Evolutionary conservation across 2,797 vertebrate species (phyloP).

Genomic region (Alcedo atthis): DNA sequence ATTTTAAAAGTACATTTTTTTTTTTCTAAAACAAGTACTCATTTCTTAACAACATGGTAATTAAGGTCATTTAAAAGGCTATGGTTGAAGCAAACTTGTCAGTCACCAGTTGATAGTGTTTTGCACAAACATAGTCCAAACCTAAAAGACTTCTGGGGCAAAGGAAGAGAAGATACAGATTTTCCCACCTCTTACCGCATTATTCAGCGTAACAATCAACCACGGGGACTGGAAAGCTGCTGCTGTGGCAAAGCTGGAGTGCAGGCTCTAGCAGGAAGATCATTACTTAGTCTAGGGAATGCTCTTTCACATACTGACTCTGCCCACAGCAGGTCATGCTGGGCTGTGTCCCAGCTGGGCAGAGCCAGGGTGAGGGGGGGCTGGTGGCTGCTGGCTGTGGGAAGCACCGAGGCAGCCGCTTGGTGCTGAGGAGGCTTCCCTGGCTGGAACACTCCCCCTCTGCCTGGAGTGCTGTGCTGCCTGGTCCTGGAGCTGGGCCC

Average conservation of each 20-base stretch:
- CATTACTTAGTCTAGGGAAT: neutral
- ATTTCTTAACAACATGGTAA: constrained; percentile 76
- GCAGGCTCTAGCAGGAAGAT: constrained; percentile 70
- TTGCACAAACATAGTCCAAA: constrained; percentile 72
- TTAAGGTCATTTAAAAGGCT: constrained; percentile 76
- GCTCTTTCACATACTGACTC: neutral
- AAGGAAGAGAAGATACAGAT: constrained; percentile 44
- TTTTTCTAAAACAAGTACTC: constrained; percentile 77
- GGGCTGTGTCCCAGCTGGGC: neutral
- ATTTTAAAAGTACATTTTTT: constrained; percentile 78
- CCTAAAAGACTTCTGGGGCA: constrained; percentile 50
- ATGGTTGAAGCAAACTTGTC: constrained; percentile 74
- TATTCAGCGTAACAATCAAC: constrained; percentile 31
- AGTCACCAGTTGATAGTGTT: constrained; percentile 69
- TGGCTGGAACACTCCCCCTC: neutral
- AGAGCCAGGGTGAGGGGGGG: neutral
- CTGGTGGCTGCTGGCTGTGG: too few species aligned
- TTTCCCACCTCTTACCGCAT: constrained; percentile 52
- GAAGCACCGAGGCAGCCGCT: rapidly evolving
- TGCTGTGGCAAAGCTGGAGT: constrained; percentile 51
- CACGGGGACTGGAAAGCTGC: constrained; percentile 29
- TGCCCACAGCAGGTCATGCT: neutral
- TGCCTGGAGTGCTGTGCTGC: neutral
- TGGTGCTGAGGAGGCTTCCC: neutral
- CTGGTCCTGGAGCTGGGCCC: neutral